Base-by-base conservation (phyloP, 2,797 vertebrate species). In the Helarctos malayanus region DNA sequence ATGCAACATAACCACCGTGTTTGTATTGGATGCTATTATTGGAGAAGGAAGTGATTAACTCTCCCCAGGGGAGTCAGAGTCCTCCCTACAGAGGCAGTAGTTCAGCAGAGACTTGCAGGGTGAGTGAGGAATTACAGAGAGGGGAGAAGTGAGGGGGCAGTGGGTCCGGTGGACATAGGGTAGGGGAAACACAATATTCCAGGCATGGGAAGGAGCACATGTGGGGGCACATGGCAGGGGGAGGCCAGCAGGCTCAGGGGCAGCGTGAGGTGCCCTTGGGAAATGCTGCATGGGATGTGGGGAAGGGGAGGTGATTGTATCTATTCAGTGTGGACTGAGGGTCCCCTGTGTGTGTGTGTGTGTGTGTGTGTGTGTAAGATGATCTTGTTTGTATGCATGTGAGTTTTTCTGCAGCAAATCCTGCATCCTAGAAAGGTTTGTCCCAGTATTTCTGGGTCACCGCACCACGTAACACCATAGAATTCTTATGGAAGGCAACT, bases 341-440 rank as follows among this genome's bases (percentile, higher is more conserved):
- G 15, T 38, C 35, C 21, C 19, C 25, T 18, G 25, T 9, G 18
- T 45, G n/a, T 7, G 4, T 27, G 57, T 59, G 57, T 61, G 57
- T 61, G 25, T 61, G 59, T 63, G 61, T n/a, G 15, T 80, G 13
- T 38, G 52, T 54, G 47, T 23, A 81, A 57, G 23, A 52, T 63
- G 49, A 41, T 81, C 25, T 56, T 82, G 1, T 52, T 56, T 82
- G 1, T 52, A 81, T 35, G 16, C 59, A 19, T 12, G 13, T 59
- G 63, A 85, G 56, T 68, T 95, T 25, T 94, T 93, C 91, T 61
- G 19, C 71, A 63, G 76, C 29, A 35, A 73, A 90, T 35, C 69
- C 52, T 19, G 27, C 57, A 23, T 79, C 35, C 76, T 35, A 38
- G 49, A 45, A 14, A 32, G 21, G 9, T 94, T 96, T 25, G 49